Conservation (phyloP, 2,797 vertebrate species). For the Dermochelys coriacea region DNA sequence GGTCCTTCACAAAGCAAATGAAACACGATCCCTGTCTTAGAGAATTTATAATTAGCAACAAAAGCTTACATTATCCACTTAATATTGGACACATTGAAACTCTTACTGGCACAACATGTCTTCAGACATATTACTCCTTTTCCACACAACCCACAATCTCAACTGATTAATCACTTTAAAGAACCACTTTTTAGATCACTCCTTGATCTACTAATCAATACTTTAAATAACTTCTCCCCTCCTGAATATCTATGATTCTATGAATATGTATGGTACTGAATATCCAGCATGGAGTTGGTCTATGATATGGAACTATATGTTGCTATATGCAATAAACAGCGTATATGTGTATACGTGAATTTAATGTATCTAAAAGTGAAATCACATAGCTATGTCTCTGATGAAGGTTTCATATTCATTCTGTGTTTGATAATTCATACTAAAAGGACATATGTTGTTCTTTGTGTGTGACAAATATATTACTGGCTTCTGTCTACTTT, state of each 20-base stretch:
- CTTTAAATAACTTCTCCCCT: background rate
- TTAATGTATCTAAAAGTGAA: background rate
- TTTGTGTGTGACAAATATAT: background rate
- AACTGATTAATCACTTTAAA: background rate
- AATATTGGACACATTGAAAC: background rate
- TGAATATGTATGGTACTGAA: background rate
- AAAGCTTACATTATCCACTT: background rate
- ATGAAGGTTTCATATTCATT: background rate
- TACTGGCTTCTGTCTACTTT: accelerated
- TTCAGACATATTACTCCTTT: background rate
- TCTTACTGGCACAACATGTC: background rate
- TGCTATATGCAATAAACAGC: background rate
- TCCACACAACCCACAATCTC: background rate
- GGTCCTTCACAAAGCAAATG: background rate
- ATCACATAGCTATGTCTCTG: background rate
- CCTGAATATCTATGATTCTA: background rate
- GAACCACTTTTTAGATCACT: background rate
- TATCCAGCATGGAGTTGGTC: background rate
- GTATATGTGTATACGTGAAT: accelerated
- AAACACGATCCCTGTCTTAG: background rate
- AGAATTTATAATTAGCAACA: background rate
- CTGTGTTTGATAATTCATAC: background rate
- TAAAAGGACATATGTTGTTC: background rate
- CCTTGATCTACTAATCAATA: background rate
- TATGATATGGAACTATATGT: background rate